A percentile compares a stretch with the other conserved stretches of the same genome.
Evolutionary conservation across 1,140 invertebrate genomes (phyloP).

Genomic region (Eupeodes corollae): DNA sequence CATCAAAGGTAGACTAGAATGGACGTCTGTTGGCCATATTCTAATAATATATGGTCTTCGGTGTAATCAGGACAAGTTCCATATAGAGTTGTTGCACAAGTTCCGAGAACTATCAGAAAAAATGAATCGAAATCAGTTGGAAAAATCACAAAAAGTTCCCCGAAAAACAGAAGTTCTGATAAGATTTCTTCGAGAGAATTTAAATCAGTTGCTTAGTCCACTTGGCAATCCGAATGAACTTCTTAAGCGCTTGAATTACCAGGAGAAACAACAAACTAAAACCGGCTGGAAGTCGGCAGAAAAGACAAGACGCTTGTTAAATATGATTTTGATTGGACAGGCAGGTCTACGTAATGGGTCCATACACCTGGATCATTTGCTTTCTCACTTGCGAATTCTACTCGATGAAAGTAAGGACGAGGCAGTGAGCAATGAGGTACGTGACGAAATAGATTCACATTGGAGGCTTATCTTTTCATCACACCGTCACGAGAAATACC

Average conservation of each 20-base stretch:
- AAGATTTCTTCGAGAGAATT: slow-evolving; percentile 24
- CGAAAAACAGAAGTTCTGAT: slow-evolving; percentile 22
- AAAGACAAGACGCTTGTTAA: slow-evolving; percentile 36
- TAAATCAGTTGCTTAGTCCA: slow-evolving; percentile 16
- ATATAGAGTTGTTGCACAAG: slow-evolving; percentile 36
- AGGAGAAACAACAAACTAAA: slow-evolving; percentile 38
- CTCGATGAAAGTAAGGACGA: slow-evolving; percentile 35
- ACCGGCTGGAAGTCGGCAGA: slow-evolving; percentile 36
- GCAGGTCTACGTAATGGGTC: slow-evolving; percentile 41
- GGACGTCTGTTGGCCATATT: slow-evolving; percentile 33
- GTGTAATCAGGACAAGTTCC: slow-evolving; percentile 40
- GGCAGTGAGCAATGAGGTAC: slow-evolving; percentile 29
- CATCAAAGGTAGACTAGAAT: slow-evolving; percentile 34
- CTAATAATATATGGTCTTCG: slow-evolving; percentile 40
- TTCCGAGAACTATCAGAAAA: slow-evolving; percentile 16
- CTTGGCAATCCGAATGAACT: slow-evolving; percentile 38
- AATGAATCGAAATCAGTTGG: slow-evolving; percentile 8
- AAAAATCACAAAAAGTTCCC: slow-evolving; percentile 17
- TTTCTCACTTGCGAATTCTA: slow-evolving; percentile 36
- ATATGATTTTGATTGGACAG: slow-evolving; percentile 44
- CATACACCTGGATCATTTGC: slow-evolving; percentile 38
- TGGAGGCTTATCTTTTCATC: slow-evolving; percentile 40
- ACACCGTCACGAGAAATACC: slow-evolving; percentile 38
- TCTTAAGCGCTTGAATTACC: slow-evolving; percentile 36
- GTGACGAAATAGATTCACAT: slow-evolving; percentile 40